Conservation (phyloP, 2,888 invertebrate genomes). For the Lasioglossum lativentre region DNA sequence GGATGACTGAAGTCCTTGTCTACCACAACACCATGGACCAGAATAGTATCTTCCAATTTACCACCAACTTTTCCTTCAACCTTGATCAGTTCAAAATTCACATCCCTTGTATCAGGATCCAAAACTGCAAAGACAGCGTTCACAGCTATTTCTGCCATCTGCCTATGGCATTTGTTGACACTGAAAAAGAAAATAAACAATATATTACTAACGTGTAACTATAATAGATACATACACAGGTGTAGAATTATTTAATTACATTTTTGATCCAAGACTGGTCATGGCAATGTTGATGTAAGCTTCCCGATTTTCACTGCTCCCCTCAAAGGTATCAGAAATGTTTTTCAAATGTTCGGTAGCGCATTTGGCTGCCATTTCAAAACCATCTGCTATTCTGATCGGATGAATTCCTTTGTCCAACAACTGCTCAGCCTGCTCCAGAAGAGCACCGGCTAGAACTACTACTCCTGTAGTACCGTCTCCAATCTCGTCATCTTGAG, state of each 20-base stretch:
- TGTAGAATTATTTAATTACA: constrained; percentile 85
- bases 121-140: constrained; percentile 98
- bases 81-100: constrained; percentile 99
- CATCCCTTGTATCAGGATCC: constrained; percentile 96
- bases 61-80: constrained; percentile 99
- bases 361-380: constrained; percentile 96
- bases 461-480: constrained; percentile 99
- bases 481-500: constrained; percentile 99
- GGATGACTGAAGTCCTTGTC: constrained; percentile 99
- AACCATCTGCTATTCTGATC: constrained; percentile 99
- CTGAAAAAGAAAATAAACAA: constrained; percentile 82
- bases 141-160: constrained; percentile 99
- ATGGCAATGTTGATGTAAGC: constrained; percentile 97
- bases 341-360: constrained; percentile 94
- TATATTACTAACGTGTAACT: constrained; percentile 28
- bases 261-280: constrained; percentile 99
- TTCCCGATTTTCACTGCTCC: constrained; percentile 93
- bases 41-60: constrained; percentile 97
- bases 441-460: constrained; percentile 93
- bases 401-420: constrained; percentile 99
- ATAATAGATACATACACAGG: background rate
- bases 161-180: constrained; percentile 97
- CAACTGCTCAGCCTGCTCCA: constrained; percentile 97
- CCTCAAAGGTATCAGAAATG: constrained; percentile 95
- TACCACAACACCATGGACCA: constrained; percentile 98